A percentile compares a stretch with the other conserved stretches of the same genome.
phyloP scores from a whole-genome alignment of 2,888 invertebrate species.

The Biston stratarius region DNA sequence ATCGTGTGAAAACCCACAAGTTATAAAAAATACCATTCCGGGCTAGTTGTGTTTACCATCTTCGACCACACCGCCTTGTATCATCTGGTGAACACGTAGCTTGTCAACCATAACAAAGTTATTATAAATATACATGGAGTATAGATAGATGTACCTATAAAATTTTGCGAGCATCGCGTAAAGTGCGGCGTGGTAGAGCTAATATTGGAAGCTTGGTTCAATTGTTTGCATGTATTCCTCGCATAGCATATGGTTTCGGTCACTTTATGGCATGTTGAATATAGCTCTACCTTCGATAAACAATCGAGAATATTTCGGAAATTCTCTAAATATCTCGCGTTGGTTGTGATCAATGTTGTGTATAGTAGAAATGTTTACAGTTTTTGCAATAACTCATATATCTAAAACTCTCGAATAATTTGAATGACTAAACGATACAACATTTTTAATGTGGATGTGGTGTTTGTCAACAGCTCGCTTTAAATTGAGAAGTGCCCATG shows the following conservation, averaged over 20 bases:
- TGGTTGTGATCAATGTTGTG: constrained; percentile 26
- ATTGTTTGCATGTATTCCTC: constrained; percentile 62
- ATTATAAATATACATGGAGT: constrained; percentile 24
- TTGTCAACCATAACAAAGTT: too few relatives aligned
- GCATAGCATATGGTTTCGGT: constrained; percentile 58
- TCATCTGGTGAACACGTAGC: too few relatives aligned
- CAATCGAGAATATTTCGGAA: constrained; percentile 37
- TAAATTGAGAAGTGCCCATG: too few relatives aligned
- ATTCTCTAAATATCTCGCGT: constrained; percentile 34
- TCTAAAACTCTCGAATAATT: too few relatives aligned
- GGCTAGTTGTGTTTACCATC: too few relatives aligned
- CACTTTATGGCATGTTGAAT: constrained; percentile 58
- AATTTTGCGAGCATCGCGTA: constrained; percentile 16
- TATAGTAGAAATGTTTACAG: neutral
- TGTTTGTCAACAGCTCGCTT: too few relatives aligned
- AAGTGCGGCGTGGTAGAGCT: constrained; percentile 49
- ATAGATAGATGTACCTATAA: neutral
- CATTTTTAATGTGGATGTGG: too few relatives aligned
- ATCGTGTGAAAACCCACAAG: too few relatives aligned
- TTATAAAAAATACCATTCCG: too few relatives aligned
- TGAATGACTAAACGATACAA: too few relatives aligned
- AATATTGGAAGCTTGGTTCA: constrained; percentile 63
- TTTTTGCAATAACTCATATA: too few relatives aligned
- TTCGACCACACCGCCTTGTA: too few relatives aligned
- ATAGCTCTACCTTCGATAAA: constrained; percentile 45